A percentile compares a stretch with the other conserved stretches of the same genome.
Conservation (phyloP, 2,888 invertebrate species). For the Choreutis nemorana region DNA sequence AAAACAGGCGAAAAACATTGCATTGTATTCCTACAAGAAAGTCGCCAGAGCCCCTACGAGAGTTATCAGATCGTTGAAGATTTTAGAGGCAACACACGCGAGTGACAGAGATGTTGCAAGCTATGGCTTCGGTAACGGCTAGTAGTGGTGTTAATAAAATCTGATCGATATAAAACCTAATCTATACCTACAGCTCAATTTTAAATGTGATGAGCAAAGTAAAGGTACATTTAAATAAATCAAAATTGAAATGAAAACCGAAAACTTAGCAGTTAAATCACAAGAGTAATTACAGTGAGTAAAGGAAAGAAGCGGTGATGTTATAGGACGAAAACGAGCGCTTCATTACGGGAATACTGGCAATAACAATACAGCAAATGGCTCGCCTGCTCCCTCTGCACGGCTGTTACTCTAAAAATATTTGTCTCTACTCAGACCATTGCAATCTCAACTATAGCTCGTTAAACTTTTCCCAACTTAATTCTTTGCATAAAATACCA, state of each 20-base stretch:
- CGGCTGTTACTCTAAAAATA: conserved; percentile 41
- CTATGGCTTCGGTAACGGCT: no score
- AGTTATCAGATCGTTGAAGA: no score
- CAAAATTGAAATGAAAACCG: conserved; percentile 33
- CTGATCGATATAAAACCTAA: no score
- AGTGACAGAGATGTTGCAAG: no score
- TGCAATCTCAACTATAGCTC: conserved; percentile 14
- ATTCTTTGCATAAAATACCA: neutral
- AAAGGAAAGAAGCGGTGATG: conserved; percentile 47
- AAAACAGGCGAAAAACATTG: no score
- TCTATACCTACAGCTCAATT: no score
- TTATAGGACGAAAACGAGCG: conserved; percentile 59
- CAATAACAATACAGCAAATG: conserved; percentile 64
- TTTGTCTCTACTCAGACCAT: conserved; percentile 27
- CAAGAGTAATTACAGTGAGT: conserved; percentile 39
- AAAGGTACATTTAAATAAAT: no score
- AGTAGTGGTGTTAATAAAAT: no score
- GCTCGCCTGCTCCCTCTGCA: conserved; percentile 44
- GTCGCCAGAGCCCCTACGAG: no score
- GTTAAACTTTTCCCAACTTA: neutral
- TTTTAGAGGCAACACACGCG: no score
- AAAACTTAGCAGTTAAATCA: conserved; percentile 43
- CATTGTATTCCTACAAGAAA: no score
- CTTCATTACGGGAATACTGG: conserved; percentile 58
- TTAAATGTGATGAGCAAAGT: no score